A percentile compares a stretch with the other conserved stretches of the same genome.
Conservation (phyloP, 2,797 vertebrate species). For the Periophthalmus magnuspinnatus region DNA sequence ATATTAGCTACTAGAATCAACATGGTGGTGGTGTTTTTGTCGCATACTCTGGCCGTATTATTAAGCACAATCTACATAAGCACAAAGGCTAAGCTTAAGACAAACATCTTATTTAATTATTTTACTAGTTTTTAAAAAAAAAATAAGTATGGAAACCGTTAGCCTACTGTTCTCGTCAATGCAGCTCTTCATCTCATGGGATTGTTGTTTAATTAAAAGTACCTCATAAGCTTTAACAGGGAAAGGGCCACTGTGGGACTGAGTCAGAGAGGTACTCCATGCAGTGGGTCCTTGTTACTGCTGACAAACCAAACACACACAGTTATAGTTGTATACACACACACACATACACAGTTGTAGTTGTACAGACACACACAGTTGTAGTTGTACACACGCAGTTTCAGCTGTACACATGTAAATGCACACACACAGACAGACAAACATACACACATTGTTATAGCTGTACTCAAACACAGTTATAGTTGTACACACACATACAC, state of each 20-base stretch:
- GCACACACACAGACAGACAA: too few relatives aligned
- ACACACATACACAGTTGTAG: conserved; percentile 21
- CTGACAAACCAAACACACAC: conserved; percentile 39
- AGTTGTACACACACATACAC: too few relatives aligned
- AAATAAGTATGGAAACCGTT: not conserved
- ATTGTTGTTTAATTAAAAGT: conserved; percentile 39
- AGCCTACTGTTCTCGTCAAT: not conserved
- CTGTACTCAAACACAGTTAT: too few relatives aligned
- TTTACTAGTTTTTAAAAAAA: not conserved
- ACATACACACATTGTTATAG: too few relatives aligned
- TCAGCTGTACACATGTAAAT: too few relatives aligned
- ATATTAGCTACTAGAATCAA: too few relatives aligned
- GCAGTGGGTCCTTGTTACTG: conserved; percentile 45
- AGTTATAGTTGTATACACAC: conserved; percentile 14
- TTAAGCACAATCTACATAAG: not conserved
- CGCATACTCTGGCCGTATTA: not conserved
- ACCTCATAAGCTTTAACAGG: conserved; percentile 29
- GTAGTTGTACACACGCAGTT: too few relatives aligned
- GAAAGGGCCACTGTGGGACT: conserved; percentile 21
- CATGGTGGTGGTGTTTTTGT: too few relatives aligned
- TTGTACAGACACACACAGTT: not conserved
- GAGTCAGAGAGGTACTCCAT: conserved; percentile 15
- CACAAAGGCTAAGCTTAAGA: not conserved
- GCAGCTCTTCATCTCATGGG: not conserved
- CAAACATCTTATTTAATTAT: not conserved